Evolutionary conservation across 2,113 vertebrate species (phyloP).

Genomic region (Accipiter cooperii): DNA sequence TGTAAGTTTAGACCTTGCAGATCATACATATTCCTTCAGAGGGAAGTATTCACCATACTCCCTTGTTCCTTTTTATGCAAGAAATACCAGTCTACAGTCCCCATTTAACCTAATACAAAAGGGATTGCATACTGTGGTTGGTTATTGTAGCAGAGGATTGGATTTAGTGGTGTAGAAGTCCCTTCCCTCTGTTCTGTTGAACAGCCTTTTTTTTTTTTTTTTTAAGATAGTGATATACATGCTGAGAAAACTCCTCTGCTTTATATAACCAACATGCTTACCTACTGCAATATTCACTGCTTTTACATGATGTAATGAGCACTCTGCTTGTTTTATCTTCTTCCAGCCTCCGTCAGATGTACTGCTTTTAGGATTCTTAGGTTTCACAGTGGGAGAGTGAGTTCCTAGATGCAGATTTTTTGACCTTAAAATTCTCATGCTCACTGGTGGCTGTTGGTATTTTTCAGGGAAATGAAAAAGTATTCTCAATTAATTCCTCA

Average conservation of each 20-base stretch:
- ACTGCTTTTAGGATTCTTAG: not conserved
- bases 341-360: not conserved
- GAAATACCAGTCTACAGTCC: not conserved
- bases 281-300: not conserved
- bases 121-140: not conserved
- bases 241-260: not conserved
- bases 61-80: not conserved
- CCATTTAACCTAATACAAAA: not conserved
- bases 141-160: not conserved
- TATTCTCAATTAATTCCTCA: not conserved
- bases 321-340: not conserved
- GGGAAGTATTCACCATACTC: not conserved
- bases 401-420: not conserved
- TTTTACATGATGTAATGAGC: not conserved
- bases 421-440: not conserved
- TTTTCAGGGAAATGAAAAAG: not conserved
- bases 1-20: not conserved
- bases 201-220: not conserved
- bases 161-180: not conserved
- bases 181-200: not conserved
- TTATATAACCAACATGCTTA: not conserved
- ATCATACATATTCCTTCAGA: not conserved
- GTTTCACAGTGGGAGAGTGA: not conserved
- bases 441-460: not conserved
- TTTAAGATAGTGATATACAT: not conserved